phyloP scores from a whole-genome alignment of 2,888 invertebrate species.

The Mesorhabditis belari region DNA sequence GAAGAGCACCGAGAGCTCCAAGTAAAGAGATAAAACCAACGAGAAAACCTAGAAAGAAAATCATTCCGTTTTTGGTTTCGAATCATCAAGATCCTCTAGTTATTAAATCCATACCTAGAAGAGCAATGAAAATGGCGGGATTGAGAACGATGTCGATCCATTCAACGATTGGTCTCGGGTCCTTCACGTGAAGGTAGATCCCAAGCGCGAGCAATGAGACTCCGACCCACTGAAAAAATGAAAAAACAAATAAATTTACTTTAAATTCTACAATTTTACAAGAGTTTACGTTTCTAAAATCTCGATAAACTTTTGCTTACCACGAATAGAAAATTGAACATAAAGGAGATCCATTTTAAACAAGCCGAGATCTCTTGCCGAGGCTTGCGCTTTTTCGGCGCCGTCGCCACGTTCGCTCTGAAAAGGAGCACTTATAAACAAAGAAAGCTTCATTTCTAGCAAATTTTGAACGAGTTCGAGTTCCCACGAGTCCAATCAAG shows the following conservation, averaged over 20 bases:
- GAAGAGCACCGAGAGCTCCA: slow-evolving; percentile 48
- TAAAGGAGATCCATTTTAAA: slow-evolving; percentile 52
- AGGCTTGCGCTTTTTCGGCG: slow-evolving; percentile 40
- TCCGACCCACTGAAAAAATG: slow-evolving; percentile 42
- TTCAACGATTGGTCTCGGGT: slow-evolving; percentile 41
- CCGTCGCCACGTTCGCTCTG: no score
- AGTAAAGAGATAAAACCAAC: slow-evolving; percentile 41
- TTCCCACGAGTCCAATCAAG: no score
- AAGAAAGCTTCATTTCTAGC: no score
- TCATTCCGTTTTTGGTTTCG: neutral
- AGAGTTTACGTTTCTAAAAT: no score
- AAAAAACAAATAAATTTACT: no score
- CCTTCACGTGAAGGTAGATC: slow-evolving; percentile 49
- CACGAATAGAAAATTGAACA: slow-evolving; percentile 48
- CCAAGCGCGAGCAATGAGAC: slow-evolving; percentile 46
- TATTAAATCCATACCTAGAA: slow-evolving; percentile 15
- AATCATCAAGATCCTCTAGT: neutral
- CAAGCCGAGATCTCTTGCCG: slow-evolving; percentile 52
- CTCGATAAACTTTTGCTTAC: no score
- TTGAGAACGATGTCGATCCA: slow-evolving; percentile 46
- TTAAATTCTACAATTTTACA: no score
- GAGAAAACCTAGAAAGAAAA: slow-evolving; percentile 23
- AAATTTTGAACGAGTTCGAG: no score
- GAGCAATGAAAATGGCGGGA: slow-evolving; percentile 40
- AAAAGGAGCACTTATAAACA: no score